A percentile compares a stretch with the other conserved stretches of the same genome.
Evolutionary conservation across 2,888 invertebrate genomes (phyloP).

Genomic region (Heliconius cydno): DNA sequence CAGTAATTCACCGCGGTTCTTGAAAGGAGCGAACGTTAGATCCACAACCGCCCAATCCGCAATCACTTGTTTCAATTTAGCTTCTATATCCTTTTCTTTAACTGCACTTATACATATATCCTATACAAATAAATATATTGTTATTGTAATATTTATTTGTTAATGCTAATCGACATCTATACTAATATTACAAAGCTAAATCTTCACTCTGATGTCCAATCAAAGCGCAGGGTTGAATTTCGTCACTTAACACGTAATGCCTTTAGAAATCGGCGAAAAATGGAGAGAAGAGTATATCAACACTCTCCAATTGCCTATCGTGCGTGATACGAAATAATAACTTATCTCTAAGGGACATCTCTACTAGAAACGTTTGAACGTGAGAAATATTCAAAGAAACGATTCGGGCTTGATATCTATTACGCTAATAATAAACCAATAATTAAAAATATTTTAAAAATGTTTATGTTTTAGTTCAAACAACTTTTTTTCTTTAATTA

Average conservation of each 20-base stretch:
- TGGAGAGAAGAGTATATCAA: too few species aligned
- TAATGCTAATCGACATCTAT: too few species aligned
- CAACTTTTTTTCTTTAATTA: not conserved
- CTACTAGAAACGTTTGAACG: not conserved
- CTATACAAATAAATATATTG: constrained; percentile 59
- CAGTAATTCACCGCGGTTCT: constrained; percentile 91
- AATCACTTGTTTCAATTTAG: constrained; percentile 91
- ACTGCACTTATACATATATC: constrained; percentile 95
- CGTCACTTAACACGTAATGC: too few species aligned
- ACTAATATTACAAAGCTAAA: too few species aligned
- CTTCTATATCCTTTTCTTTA: constrained; percentile 95
- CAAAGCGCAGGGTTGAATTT: too few species aligned
- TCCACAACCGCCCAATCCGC: constrained; percentile 91
- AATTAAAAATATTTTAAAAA: not conserved
- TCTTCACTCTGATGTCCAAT: too few species aligned
- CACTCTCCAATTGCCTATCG: too few species aligned
- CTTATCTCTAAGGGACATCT: not conserved
- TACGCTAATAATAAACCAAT: not conserved
- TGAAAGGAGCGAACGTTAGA: constrained; percentile 88
- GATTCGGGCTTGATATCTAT: not conserved
- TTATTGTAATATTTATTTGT: too few species aligned
- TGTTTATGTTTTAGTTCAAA: too few species aligned
- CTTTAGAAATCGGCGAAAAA: too few species aligned
- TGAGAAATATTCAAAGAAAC: not conserved
- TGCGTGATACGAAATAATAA: not conserved